Percentiles rank a stretch among this genome's conserved stretches.
phyloP scores from a whole-genome alignment of 2,797 vertebrate species.

The Alectoris magna region DNA sequence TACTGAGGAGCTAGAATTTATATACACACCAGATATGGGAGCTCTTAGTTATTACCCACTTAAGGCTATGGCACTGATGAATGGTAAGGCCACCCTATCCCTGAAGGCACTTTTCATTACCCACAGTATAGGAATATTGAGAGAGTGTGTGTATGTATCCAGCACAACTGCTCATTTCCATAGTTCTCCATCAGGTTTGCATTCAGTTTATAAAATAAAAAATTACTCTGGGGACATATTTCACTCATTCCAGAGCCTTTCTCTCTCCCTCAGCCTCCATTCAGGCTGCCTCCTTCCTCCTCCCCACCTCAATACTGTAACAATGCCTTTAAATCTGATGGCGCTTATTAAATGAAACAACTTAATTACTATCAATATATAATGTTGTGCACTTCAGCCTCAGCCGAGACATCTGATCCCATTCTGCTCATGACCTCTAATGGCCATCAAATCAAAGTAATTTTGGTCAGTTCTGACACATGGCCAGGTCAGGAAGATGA shows the following conservation, averaged over 20 bases:
- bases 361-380: constrained; percentile 81
- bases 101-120: constrained; percentile 79
- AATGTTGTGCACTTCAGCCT: constrained; percentile 71
- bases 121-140: constrained; percentile 69
- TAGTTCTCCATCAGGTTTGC: constrained; percentile 73
- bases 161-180: constrained; percentile 73
- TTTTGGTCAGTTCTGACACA: constrained; percentile 77
- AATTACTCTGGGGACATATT: constrained; percentile 66
- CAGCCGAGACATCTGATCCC: constrained; percentile 69
- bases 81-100: constrained; percentile 75
- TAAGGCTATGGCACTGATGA: constrained; percentile 77
- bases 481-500: constrained; percentile 79
- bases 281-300: constrained; percentile 29
- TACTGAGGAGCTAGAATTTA: constrained; percentile 77
- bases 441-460: constrained; percentile 79
- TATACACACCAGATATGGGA: constrained; percentile 74
- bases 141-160: constrained; percentile 59
- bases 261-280: constrained; percentile 26
- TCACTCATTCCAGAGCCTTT: constrained; percentile 71
- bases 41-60: constrained; percentile 79
- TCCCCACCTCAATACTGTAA: constrained; percentile 32
- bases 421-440: constrained; percentile 79
- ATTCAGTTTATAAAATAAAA: constrained; percentile 75
- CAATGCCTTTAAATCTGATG: constrained; percentile 72
- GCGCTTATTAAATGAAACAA: constrained; percentile 78